These are phyloP conservation scores for Drosophila parabipectinata DNA, from an alignment of 1,140 invertebrate genomes.

Conservation along the genomic window DNA sequence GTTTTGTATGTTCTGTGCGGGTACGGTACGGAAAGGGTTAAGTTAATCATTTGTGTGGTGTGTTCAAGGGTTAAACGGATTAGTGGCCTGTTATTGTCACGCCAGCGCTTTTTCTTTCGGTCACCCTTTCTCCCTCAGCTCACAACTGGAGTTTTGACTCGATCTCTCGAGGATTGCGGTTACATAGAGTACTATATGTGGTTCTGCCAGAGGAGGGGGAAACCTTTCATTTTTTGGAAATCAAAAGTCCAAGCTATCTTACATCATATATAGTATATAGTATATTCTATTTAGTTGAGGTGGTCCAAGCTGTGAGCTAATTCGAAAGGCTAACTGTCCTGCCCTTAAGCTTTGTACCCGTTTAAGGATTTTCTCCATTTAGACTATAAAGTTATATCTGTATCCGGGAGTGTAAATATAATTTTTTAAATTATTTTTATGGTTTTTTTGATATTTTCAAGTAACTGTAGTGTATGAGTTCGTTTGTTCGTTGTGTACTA, in stretches of 20 bases:
- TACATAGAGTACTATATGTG: background rate
- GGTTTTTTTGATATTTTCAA: slow-evolving; percentile 28
- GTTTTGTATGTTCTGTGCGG: background rate
- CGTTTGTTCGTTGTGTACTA: slow-evolving; percentile 59
- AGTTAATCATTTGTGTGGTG: background rate
- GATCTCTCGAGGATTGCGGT: slow-evolving; percentile 24
- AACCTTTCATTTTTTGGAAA: slow-evolving; percentile 35
- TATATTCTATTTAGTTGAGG: slow-evolving; percentile 23
- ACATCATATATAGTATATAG: slow-evolving; percentile 4
- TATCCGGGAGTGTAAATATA: slow-evolving; percentile 24
- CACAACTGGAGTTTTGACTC: slow-evolving; percentile 13
- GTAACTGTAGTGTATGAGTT: slow-evolving; percentile 42
- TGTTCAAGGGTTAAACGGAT: background rate
- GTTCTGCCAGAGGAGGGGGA: slow-evolving; percentile 24
- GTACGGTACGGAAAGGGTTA: background rate
- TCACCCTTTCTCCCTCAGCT: slow-evolving; percentile 11
- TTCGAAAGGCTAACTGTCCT: slow-evolving; percentile 3
- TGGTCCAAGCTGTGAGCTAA: slow-evolving; percentile 19
- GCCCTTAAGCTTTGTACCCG: slow-evolving; percentile 5
- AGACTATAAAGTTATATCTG: slow-evolving; percentile 17
- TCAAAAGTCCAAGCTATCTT: slow-evolving; percentile 1
- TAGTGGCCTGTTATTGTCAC: slow-evolving; percentile 26
- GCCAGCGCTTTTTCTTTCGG: slow-evolving; percentile 8
- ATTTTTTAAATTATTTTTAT: slow-evolving; percentile 51
- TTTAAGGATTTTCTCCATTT: slow-evolving; percentile 29